Base-by-base conservation (phyloP, 2,797 vertebrate species). In the Sebastes vulpes region DNA sequence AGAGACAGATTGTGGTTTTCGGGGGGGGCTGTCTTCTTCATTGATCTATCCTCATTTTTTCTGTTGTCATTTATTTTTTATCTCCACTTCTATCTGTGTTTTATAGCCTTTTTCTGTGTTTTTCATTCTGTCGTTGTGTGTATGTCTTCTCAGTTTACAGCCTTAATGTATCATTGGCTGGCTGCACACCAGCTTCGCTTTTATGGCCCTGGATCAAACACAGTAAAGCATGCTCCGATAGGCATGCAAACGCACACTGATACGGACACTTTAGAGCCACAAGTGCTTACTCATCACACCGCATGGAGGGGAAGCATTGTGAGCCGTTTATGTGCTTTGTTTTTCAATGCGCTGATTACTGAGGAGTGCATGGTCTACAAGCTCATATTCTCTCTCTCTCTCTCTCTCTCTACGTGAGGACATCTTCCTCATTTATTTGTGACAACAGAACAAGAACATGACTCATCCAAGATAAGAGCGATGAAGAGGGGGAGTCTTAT, bases 261-360 rank as follows among this genome's bases (percentile, higher is more conserved):
- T 83, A 79, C 69, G 59, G 57, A 76, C 70, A 74, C 72, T 87
- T 65, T 14, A 82, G 66, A 84, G 70, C 67, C 57, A 85, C 79
- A 82, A 85, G 82, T 90, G 87, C 89, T 91, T 85, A 89, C 86
- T 92, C 87, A 92, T 90, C 89, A 86, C 75, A 64, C 68, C 1
- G 57, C 75, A 42, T 61, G 78, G 56, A 68, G 65, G 52, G 58
- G 28, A 70, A 1, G 35, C 57, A 53, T 69, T 72, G 69, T 60
- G 75, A 67, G 46, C 16, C 50, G 14, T 87, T 90, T 77, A 60
- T 88, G 86, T 84, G 79, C 79, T 79, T 86, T 82, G 85, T 88
- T 92, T 90, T 80, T 65, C 69, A 84, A 75, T 85, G 60, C 31
- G 56, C 65, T 69, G 70, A 89, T 89, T 85, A 84, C 68, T 56